phyloP scores from a whole-genome alignment of 2,797 vertebrate genomes.

The Choloepus didactylus region DNA sequence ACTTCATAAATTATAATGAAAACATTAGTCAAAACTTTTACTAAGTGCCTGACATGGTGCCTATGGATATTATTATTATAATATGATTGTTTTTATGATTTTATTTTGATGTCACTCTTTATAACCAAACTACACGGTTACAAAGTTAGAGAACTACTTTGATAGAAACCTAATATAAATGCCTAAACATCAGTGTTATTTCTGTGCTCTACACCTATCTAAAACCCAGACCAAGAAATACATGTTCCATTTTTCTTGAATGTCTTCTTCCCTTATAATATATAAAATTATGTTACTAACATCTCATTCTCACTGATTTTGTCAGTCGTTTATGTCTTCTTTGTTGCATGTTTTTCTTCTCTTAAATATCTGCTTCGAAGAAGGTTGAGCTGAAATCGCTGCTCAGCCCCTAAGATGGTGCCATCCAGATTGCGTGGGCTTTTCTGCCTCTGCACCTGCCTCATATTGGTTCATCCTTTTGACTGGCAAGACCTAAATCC shows the following conservation, averaged over 20 bases:
- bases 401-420: slow-evolving; percentile 69
- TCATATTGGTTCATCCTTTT: slow-evolving; percentile 40
- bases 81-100: background rate
- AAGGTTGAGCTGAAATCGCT: slow-evolving; percentile 7
- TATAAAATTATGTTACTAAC: background rate
- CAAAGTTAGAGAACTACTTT: background rate
- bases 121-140: background rate
- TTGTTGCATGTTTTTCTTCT: slow-evolving; percentile 9
- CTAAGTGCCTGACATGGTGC: background rate
- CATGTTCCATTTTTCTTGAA: background rate
- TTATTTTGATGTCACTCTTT: background rate
- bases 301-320: background rate
- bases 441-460: slow-evolving; percentile 73
- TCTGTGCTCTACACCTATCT: background rate
- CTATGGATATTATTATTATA: background rate
- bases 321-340: background rate
- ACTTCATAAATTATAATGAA: background rate
- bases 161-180: background rate
- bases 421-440: slow-evolving; percentile 39
- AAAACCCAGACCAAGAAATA: background rate
- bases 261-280: background rate
- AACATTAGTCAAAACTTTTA: background rate
- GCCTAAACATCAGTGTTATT: background rate
- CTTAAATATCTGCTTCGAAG: slow-evolving; percentile 55
- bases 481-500: slow-evolving; percentile 62